Conservation (phyloP, 2,113 vertebrate species). For the Salminus brasiliensis region DNA sequence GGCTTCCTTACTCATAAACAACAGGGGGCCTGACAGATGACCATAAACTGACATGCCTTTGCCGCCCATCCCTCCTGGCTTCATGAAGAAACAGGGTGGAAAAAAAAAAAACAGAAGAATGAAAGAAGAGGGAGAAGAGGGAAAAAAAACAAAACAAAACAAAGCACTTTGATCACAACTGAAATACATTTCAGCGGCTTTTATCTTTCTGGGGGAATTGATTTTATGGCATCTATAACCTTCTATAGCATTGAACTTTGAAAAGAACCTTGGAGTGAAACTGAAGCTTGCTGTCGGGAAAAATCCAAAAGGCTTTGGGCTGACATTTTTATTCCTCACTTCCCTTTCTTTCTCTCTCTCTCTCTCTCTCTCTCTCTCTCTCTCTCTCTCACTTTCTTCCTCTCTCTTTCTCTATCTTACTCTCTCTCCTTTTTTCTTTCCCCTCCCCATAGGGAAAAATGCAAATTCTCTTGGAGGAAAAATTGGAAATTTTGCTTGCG, state of each 20-base stretch:
- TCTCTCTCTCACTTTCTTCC: conserved; percentile 31
- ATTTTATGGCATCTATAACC: conserved; percentile 69
- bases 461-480: conserved; percentile 70
- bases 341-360: conserved; percentile 4
- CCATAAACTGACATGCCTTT: conserved; percentile 63
- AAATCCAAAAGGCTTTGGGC: conserved; percentile 57
- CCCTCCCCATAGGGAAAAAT: conserved; percentile 60
- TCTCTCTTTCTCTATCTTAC: conserved; percentile 32
- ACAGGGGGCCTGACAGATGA: conserved; percentile 49
- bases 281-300: conserved; percentile 49
- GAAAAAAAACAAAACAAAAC: conserved; percentile 30
- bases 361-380: conserved; percentile 43
- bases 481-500: conserved; percentile 68
- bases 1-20: conserved; percentile 47
- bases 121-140: not conserved
- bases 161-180: conserved; percentile 65
- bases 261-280: conserved; percentile 63
- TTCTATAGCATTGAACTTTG: conserved; percentile 66
- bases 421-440: conserved; percentile 34
- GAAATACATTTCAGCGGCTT: conserved; percentile 63
- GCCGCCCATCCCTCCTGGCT: conserved; percentile 33
- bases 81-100: not conserved
- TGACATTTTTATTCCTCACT: conserved; percentile 58
- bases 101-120: conserved; percentile 40
- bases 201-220: conserved; percentile 61